Evolutionary conservation across 2,797 vertebrate genomes (phyloP).

Genomic region (Alectoris magna): DNA sequence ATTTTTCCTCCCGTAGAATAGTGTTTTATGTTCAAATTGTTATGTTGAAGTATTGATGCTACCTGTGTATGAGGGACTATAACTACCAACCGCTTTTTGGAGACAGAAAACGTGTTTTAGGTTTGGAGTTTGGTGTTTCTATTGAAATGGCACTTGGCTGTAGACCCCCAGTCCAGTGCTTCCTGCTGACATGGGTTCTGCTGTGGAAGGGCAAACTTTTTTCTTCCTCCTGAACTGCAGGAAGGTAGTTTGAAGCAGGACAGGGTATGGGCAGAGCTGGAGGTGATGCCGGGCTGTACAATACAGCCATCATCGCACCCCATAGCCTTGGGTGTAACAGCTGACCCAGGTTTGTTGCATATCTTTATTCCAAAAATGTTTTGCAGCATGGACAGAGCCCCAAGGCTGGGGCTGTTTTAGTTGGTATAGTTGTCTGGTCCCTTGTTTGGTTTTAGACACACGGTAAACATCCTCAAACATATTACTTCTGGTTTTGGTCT

Average conservation of each 20-base stretch:
- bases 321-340: background rate
- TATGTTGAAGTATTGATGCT: slow-evolving; percentile 24
- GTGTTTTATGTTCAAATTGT: slow-evolving; percentile 19
- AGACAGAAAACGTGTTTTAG: slow-evolving; percentile 15
- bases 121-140: slow-evolving; percentile 27
- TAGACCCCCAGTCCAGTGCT: background rate
- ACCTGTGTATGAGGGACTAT: slow-evolving; percentile 19
- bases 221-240: background rate
- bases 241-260: background rate
- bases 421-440: background rate
- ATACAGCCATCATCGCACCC: background rate
- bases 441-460: background rate
- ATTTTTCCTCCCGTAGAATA: background rate
- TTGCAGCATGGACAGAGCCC: background rate
- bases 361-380: background rate
- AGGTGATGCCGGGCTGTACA: background rate
- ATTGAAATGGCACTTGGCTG: slow-evolving; percentile 17
- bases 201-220: background rate
- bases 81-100: slow-evolving; percentile 18
- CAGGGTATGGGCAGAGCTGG: background rate
- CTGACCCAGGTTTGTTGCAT: background rate
- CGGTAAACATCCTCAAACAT: background rate
- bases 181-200: slow-evolving; percentile 21
- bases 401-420: background rate
- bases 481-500: slow-evolving; percentile 9